phyloP scores from a whole-genome alignment of 2,797 vertebrate species.

The Pteronotus mesoamericanus region DNA sequence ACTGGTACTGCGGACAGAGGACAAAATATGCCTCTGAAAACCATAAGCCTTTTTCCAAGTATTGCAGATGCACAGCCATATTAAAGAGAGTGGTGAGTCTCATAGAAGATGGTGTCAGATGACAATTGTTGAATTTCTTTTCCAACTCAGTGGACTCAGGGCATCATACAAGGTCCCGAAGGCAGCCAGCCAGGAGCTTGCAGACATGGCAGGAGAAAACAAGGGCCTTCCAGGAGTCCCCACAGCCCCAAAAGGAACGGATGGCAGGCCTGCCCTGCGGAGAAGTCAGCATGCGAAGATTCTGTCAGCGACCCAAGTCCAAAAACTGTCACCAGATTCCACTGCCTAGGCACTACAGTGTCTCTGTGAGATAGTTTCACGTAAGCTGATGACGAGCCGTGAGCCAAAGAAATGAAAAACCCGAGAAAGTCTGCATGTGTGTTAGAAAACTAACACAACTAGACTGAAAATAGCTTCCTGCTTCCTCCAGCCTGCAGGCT shows the following conservation, averaged over 20 bases:
- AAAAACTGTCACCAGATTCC: conserved; percentile 21
- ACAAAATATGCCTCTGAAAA: background rate
- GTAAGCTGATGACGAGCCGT: background rate
- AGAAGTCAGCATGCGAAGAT: background rate
- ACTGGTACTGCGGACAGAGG: background rate
- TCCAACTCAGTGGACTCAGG: background rate
- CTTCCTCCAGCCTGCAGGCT: background rate
- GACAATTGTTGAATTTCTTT: background rate
- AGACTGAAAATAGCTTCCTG: background rate
- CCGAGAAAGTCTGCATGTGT: background rate
- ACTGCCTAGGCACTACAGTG: background rate
- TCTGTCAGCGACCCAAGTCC: background rate
- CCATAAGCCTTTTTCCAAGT: background rate
- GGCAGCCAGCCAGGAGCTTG: background rate
- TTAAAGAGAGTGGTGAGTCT: background rate
- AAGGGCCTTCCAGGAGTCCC: background rate
- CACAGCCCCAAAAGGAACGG: background rate
- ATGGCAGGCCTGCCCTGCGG: background rate
- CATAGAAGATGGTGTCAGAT: background rate
- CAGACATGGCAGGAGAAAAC: conserved; percentile 10
- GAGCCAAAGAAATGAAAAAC: background rate
- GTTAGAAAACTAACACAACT: background rate
- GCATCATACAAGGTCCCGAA: background rate
- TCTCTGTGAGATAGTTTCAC: background rate
- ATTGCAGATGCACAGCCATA: background rate